Evolutionary conservation across 2,888 invertebrate genomes (phyloP).

Genomic region (Polydrusus tereticollis): DNA sequence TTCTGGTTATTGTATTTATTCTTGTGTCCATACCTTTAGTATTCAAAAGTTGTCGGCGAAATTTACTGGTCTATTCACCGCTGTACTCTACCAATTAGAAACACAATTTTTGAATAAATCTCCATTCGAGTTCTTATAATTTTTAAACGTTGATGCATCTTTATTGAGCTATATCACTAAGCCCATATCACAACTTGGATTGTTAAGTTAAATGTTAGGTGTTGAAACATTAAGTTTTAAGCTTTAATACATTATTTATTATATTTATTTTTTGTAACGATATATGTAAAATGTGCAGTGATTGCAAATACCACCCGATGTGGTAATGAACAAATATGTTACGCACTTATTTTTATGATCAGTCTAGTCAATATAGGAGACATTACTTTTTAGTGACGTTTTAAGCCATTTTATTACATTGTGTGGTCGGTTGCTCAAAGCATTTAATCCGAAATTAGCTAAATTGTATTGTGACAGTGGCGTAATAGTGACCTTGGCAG

Average conservation of each 20-base stretch:
- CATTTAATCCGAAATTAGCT: no score
- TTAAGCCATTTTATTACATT: slow-evolving; percentile 23
- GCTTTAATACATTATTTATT: slow-evolving; percentile 40
- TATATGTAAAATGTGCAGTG: slow-evolving; percentile 31
- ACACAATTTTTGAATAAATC: neutral
- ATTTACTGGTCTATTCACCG: no score
- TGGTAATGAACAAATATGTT: slow-evolving; percentile 28
- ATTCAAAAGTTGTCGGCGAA: no score
- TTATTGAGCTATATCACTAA: slow-evolving; percentile 47
- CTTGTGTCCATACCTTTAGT: no score
- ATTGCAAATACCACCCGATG: slow-evolving; percentile 11
- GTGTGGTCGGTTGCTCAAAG: slow-evolving; percentile 26
- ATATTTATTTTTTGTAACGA: slow-evolving; percentile 32
- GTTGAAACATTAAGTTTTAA: slow-evolving; percentile 50
- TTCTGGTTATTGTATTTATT: no score
- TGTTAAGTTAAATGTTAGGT: slow-evolving; percentile 59
- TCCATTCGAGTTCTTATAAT: no score
- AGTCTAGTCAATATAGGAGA: slow-evolving; percentile 46
- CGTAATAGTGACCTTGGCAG: no score
- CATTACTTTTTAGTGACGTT: slow-evolving; percentile 37
- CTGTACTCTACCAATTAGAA: neutral
- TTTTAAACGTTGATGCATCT: neutral
- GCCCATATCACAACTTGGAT: slow-evolving; percentile 60
- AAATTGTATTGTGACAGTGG: no score
- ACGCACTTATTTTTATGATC: slow-evolving; percentile 47